Conservation (phyloP, 2,113 vertebrate species). For the Sprattus sprattus region DNA sequence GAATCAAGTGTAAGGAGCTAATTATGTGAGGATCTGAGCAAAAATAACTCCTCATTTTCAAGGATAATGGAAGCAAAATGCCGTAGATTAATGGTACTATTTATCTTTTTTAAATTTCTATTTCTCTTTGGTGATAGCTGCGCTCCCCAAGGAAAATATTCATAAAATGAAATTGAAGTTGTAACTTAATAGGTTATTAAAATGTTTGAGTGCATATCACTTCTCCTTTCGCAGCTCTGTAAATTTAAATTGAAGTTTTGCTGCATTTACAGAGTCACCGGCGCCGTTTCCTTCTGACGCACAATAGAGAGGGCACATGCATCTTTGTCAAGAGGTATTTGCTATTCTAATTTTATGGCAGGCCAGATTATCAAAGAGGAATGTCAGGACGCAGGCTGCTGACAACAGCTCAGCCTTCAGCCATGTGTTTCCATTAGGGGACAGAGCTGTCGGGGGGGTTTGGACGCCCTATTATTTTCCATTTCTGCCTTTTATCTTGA, state of each 20-base stretch:
- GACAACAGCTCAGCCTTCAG: slow-evolving; percentile 95
- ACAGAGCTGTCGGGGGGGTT: slow-evolving; percentile 87
- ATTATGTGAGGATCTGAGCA: slow-evolving; percentile 93
- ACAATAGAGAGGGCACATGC: slow-evolving; percentile 97
- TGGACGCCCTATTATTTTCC: slow-evolving; percentile 93
- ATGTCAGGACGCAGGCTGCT: slow-evolving; percentile 90
- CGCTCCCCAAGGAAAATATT: slow-evolving; percentile 89
- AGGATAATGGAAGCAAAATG: slow-evolving; percentile 97
- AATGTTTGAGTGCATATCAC: slow-evolving; percentile 98
- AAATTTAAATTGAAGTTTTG: slow-evolving; percentile 99
- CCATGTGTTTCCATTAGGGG: slow-evolving; percentile 98
- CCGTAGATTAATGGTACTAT: slow-evolving; percentile 98
- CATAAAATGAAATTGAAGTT: slow-evolving; percentile 99
- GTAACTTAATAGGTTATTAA: slow-evolving; percentile 99
- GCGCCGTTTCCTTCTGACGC: slow-evolving; percentile 77
- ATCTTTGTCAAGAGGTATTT: slow-evolving; percentile 99
- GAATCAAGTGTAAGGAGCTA: slow-evolving; percentile 93
- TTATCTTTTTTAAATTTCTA: slow-evolving; percentile 90
- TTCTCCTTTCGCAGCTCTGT: slow-evolving; percentile 96
- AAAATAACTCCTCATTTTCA: slow-evolving; percentile 95
- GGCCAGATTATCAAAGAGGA: slow-evolving; percentile 98
- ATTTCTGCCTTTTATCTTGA: slow-evolving; percentile 99
- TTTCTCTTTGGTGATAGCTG: slow-evolving; percentile 88
- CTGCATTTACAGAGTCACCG: slow-evolving; percentile 89
- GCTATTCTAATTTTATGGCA: slow-evolving; percentile 99